Base-by-base conservation (phyloP, 2,113 vertebrate genomes). In the Mustela lutreola region DNA sequence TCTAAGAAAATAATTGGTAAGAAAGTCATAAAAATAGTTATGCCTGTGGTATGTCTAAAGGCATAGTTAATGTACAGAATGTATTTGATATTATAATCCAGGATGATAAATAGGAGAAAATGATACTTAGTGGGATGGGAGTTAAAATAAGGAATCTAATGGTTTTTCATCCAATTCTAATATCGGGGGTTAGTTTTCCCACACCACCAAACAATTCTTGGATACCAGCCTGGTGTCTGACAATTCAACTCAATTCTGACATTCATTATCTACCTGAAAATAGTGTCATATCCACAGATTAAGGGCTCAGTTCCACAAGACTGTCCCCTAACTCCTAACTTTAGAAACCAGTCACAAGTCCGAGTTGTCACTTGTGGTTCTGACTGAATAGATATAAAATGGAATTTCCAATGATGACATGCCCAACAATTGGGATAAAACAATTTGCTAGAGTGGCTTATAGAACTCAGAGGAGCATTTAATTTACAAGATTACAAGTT, bases 1-100 rank as follows among this genome's bases (percentile, higher is more conserved):
- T 62, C 21, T 94, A 91, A 45, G 26, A 81, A 94, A 75, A 80
- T 89, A 71, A 62, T 82, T 83, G 22, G 11, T 84, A 78, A 65
- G 75, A 91, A 97, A 92, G 19, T 67, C 45, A 87, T 53, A 83
- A 92, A 88, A 94, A 81, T 84, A 39, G 5, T 71, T 89, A 39
- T 81, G n/a, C 36, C 33, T 97, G 18, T 36, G 50, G 26, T 87
- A 39, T 60, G 7, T 95, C 50, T 95, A 63, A 90, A 94, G 70
- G 19, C 24, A 88, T 71, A 62, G 11, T 4, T 86, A 91, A n/a
- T 31, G 33, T 67, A 53, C 4, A 96, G 91, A 67, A 91, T 76
- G 9, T 11, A n/a, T 36, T 94, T 95, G 48, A 81, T 39, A 33
- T 92, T 87, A 79, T 65, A 82, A 71, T 8, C 42, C 14, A 94